These are phyloP conservation scores for Pelecanoides urinatrix DNA, from an alignment of 2,113 vertebrate genomes.

Conservation along the genomic window DNA sequence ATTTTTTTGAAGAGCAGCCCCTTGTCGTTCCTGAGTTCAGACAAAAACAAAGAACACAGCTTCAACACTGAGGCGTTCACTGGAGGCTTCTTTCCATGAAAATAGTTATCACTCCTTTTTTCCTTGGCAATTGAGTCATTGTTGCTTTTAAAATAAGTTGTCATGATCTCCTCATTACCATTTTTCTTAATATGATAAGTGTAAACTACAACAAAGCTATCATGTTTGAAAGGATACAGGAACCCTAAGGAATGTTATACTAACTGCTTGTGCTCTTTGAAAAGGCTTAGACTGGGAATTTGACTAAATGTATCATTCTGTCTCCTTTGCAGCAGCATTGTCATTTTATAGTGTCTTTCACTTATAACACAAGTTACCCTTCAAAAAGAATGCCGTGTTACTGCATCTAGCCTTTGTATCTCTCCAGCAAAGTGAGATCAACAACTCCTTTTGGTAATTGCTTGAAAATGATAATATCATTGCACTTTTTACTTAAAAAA, in stretches of 20 bases:
- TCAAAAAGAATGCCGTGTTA: not conserved
- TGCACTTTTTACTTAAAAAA: not conserved
- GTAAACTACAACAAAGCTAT: conserved; percentile 56
- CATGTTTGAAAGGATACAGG: conserved; percentile 54
- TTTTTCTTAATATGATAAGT: conserved; percentile 71
- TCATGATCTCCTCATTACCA: conserved; percentile 68
- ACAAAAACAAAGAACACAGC: conserved; percentile 48
- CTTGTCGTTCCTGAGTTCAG: conserved; percentile 30
- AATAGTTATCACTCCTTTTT: conserved; percentile 61
- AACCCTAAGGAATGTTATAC: conserved; percentile 40
- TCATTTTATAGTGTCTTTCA: conserved; percentile 34
- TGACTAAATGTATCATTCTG: conserved; percentile 31
- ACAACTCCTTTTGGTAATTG: conserved; percentile 17
- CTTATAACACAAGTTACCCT: not conserved
- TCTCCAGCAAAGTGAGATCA: conserved; percentile 37
- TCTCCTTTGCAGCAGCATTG: conserved; percentile 19
- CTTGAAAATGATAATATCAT: not conserved
- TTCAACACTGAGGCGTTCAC: not conserved
- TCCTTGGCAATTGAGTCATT: conserved; percentile 48
- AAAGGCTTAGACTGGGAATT: conserved; percentile 43
- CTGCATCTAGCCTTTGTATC: not conserved
- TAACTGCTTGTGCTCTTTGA: conserved; percentile 24
- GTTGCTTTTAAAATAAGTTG: conserved; percentile 64
- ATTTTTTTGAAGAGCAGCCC: conserved; percentile 20
- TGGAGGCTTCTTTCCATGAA: conserved; percentile 61